Conservation (phyloP, 2,888 invertebrate species). For the Xylota segnis region DNA sequence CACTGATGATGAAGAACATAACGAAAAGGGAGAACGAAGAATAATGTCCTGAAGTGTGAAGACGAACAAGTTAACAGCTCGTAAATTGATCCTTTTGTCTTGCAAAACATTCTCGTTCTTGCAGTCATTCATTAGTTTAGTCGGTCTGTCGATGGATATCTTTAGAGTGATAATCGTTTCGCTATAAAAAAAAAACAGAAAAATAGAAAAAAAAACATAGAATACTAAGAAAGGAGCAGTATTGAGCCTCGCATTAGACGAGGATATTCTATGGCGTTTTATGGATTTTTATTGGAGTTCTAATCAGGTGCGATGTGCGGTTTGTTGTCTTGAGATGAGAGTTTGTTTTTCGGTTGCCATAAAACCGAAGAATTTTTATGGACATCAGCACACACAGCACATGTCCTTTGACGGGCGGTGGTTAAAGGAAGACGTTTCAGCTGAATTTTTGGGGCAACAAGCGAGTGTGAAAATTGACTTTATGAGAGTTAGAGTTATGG, state of each 20-base stretch:
- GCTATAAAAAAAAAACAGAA: slow-evolving; percentile 30
- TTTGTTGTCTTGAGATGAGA: slow-evolving; percentile 22
- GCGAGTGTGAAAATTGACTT: slow-evolving; percentile 30
- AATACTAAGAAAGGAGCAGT: background rate
- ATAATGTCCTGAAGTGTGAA: slow-evolving; percentile 70
- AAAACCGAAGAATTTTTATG: slow-evolving; percentile 36
- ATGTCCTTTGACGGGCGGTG: slow-evolving; percentile 46
- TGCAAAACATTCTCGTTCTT: background rate
- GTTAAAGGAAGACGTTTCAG: slow-evolving; percentile 24
- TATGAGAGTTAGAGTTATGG: slow-evolving; percentile 39
- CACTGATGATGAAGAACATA: slow-evolving; percentile 47
- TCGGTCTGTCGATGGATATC: slow-evolving; percentile 1
- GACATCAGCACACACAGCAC: no score
- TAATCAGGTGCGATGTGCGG: slow-evolving; percentile 63
- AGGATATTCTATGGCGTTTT: slow-evolving; percentile 35
- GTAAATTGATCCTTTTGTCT: slow-evolving; percentile 67
- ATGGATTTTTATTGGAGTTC: slow-evolving; percentile 61
- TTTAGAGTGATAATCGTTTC: slow-evolving; percentile 41
- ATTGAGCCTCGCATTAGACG: slow-evolving; percentile 53
- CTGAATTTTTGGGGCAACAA: slow-evolving; percentile 33
- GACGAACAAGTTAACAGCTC: slow-evolving; percentile 66
- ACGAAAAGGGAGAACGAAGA: slow-evolving; percentile 14
- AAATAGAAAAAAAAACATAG: no score
- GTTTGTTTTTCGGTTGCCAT: slow-evolving; percentile 39
- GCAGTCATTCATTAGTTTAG: slow-evolving; percentile 43